phyloP scores from a whole-genome alignment of 1,140 invertebrate species.

The Diachasma alloeum region DNA sequence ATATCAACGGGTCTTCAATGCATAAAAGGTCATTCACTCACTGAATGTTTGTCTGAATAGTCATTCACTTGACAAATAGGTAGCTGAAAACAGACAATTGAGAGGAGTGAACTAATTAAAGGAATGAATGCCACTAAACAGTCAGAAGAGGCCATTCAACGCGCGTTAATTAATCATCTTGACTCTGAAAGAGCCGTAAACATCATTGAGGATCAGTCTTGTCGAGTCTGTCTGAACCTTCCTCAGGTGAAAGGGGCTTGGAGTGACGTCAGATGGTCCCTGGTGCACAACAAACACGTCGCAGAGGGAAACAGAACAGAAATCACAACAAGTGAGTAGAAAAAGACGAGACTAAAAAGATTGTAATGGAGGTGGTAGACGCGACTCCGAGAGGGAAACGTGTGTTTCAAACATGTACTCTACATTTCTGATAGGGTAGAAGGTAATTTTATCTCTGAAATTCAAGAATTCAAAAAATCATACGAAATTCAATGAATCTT shows the following conservation, averaged over 20 bases:
- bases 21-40: not conserved
- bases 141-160: not conserved
- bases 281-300: not conserved
- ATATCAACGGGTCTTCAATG: not conserved
- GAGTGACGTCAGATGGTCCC: conserved; percentile 31
- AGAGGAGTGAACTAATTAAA: too few species aligned
- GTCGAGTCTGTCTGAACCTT: conserved; percentile 23
- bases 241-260: conserved; percentile 55
- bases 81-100: not conserved
- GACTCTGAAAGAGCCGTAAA: not conserved
- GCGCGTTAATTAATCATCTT: not conserved
- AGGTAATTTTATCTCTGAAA: too few species aligned
- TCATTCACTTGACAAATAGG: not conserved
- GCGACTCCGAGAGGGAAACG: not conserved
- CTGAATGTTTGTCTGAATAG: not conserved
- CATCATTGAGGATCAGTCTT: not conserved
- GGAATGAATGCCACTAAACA: too few species aligned
- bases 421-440: too few species aligned
- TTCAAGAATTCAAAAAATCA: too few species aligned
- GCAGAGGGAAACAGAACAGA: too few species aligned
- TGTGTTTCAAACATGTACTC: too few species aligned
- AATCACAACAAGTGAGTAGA: not conserved
- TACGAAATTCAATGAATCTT: not conserved
- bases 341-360: not conserved
- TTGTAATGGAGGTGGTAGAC: not conserved